phyloP scores from a whole-genome alignment of 2,888 invertebrate genomes.

The Lysandra bellargus region DNA sequence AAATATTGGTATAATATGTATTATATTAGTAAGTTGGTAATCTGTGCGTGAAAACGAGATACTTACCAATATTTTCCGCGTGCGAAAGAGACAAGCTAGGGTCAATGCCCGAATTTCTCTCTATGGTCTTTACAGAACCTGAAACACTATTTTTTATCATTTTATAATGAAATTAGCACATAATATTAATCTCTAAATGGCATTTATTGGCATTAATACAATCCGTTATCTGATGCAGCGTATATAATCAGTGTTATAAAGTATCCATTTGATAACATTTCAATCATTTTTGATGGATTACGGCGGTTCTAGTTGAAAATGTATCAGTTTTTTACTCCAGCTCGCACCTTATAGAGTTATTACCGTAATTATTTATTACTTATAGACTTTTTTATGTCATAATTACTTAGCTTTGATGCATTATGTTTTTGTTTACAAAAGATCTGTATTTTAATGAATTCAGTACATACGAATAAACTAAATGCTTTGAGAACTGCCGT shows the following conservation, averaged over 20 bases:
- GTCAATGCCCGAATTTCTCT: not conserved
- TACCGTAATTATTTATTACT: not conserved
- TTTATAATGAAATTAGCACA: not conserved
- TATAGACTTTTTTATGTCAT: not conserved
- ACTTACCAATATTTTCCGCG: not conserved
- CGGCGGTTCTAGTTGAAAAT: not conserved
- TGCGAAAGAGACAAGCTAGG: not conserved
- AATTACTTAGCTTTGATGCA: not conserved
- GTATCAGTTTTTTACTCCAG: constrained; percentile 6
- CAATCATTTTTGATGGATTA: constrained; percentile 23
- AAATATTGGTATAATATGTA: not conserved
- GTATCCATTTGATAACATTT: constrained; percentile 17
- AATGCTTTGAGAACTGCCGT: not conserved
- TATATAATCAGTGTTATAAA: constrained; percentile 2
- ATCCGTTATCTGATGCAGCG: not conserved
- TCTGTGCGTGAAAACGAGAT: not conserved
- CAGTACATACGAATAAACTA: not conserved
- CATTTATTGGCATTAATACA: not conserved
- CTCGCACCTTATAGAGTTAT: constrained; percentile 8
- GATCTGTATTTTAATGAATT: not conserved
- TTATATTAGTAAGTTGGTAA: not conserved
- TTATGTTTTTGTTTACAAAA: not conserved
- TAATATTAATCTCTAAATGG: not conserved
- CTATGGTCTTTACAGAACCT: not conserved
- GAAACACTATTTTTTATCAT: not conserved